Conservation (phyloP, 2,113 vertebrate species). For the Antechinus stuartii region DNA sequence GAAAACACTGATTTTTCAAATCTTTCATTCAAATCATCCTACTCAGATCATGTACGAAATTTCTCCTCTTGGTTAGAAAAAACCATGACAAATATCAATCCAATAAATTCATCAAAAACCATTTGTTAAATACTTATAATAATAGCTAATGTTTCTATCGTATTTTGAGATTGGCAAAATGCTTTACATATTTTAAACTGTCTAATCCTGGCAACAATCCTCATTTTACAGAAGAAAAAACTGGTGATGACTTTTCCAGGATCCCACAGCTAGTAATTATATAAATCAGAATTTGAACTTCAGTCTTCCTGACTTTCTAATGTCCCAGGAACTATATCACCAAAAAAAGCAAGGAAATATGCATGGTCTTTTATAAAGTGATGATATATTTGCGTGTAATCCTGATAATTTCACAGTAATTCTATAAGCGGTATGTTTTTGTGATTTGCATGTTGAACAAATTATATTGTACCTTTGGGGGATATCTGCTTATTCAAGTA, state of each 20-base stretch:
- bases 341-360: neutral
- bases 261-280: neutral
- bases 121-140: neutral
- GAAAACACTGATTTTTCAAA: conserved; percentile 40
- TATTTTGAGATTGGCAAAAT: neutral
- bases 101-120: neutral
- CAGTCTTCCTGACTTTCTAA: neutral
- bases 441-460: conserved; percentile 11
- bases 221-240: neutral
- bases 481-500: conserved; percentile 23
- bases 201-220: neutral
- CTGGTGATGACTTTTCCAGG: neutral
- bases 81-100: neutral
- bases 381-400: neutral
- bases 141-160: neutral
- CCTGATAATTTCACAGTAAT: neutral
- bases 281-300: neutral
- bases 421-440: conserved; percentile 7
- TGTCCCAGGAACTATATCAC: conserved; percentile 5
- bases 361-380: conserved; percentile 9
- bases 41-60: neutral
- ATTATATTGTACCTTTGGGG: conserved; percentile 29
- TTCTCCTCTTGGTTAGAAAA: neutral
- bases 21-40: conserved; percentile 30
- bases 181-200: neutral